Evolutionary conservation across 53 echinoderm and acorn worm genomes (phyloP).

Genomic region (Crossaster papposus): DNA sequence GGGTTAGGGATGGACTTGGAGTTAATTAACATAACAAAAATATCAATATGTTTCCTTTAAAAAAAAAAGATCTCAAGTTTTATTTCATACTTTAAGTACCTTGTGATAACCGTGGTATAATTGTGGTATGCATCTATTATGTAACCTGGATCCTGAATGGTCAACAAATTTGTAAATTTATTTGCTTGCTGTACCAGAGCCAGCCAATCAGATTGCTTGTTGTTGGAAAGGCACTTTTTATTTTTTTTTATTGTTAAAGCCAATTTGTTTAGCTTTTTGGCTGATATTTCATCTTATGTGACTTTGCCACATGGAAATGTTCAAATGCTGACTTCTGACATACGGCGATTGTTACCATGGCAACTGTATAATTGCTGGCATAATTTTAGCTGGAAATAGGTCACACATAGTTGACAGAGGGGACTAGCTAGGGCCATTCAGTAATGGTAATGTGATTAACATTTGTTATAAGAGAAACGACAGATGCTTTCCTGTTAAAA

Average conservation of each 20-base stretch:
- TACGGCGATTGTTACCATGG: no score
- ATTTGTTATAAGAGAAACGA: neutral
- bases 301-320: no score
- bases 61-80: no score
- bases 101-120: neutral
- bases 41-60: no score
- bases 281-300: no score
- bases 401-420: neutral
- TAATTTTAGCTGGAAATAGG: neutral
- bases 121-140: neutral
- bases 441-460: neutral
- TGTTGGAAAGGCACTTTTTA: neutral
- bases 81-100: no score
- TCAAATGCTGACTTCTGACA: no score
- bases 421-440: neutral
- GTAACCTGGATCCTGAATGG: neutral
- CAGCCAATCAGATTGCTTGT: constrained; percentile 11
- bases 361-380: neutral
- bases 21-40: no score
- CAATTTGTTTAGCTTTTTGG: neutral
- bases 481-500: constrained; percentile 8
- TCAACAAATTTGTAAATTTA: neutral
- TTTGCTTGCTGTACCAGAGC: neutral
- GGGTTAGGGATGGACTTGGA: no score
- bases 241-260: neutral